Conservation (phyloP, 2,888 invertebrate species). For the Lasius fuliginosus region DNA sequence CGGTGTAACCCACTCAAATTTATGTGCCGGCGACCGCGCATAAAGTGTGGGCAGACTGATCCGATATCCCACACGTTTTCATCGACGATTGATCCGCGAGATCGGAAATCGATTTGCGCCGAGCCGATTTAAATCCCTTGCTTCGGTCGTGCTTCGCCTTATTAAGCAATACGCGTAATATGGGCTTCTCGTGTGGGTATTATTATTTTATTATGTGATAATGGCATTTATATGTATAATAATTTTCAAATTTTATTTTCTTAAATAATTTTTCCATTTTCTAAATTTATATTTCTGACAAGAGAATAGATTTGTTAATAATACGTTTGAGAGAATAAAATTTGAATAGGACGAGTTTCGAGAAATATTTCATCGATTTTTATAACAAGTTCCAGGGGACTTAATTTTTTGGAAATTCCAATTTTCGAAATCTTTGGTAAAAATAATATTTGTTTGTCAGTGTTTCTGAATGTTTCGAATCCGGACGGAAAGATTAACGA, state of each 20-base stretch:
- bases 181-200: not conserved
- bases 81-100: slow-evolving; percentile 54
- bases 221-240: not conserved
- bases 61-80: slow-evolving; percentile 60
- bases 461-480: not conserved
- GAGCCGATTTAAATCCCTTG: slow-evolving; percentile 14
- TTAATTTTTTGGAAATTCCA: not conserved
- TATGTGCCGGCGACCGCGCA: slow-evolving; percentile 17
- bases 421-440: not conserved
- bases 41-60: slow-evolving; percentile 53
- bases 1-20: slow-evolving; percentile 53
- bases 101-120: slow-evolving; percentile 41
- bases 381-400: not conserved
- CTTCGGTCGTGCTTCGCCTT: not conserved
- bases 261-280: not conserved
- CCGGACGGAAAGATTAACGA: not conserved
- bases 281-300: not conserved
- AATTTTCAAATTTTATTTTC: not conserved
- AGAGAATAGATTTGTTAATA: not conserved
- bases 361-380: not conserved
- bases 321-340: not conserved
- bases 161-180: not conserved
- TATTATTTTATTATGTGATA: not conserved
- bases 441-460: not conserved
- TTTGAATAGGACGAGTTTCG: not conserved